Conservation (phyloP, 2,113 vertebrate genomes). For the Callorhinus ursinus region DNA sequence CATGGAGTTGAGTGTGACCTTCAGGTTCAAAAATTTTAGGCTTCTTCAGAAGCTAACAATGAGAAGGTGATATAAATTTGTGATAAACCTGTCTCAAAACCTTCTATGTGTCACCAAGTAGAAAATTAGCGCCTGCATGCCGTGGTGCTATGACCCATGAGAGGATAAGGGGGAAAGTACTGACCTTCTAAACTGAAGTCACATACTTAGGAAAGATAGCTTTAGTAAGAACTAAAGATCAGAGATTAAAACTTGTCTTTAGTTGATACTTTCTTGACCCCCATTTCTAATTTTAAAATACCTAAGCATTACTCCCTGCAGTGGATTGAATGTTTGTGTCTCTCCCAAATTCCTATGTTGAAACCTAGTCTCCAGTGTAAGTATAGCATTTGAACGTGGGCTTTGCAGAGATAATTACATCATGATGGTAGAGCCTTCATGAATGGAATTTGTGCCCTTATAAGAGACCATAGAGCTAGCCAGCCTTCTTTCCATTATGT, state of each 20-base stretch:
- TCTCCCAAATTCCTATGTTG: background rate
- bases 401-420: background rate
- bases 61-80: background rate
- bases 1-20: background rate
- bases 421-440: background rate
- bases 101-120: background rate
- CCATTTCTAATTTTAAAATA: constrained; percentile 44
- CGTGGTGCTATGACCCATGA: background rate
- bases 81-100: constrained; percentile 6
- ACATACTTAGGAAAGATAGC: background rate
- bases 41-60: constrained; percentile 31
- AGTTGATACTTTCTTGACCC: constrained; percentile 6
- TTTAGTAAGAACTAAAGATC: background rate
- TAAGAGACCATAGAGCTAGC: background rate
- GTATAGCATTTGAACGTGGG: background rate
- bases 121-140: background rate
- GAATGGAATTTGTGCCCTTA: background rate
- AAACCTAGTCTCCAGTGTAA: background rate
- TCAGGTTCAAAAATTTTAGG: constrained; percentile 30
- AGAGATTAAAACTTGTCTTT: constrained; percentile 48
- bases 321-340: background rate
- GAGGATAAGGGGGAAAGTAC: background rate
- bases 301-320: background rate
- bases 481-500: background rate
- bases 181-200: background rate